A percentile compares a stretch with the other conserved stretches of the same genome.
These are phyloP conservation scores for Creontiades dilutus DNA, from an alignment of 2,888 invertebrate species.

Conservation along the genomic window DNA sequence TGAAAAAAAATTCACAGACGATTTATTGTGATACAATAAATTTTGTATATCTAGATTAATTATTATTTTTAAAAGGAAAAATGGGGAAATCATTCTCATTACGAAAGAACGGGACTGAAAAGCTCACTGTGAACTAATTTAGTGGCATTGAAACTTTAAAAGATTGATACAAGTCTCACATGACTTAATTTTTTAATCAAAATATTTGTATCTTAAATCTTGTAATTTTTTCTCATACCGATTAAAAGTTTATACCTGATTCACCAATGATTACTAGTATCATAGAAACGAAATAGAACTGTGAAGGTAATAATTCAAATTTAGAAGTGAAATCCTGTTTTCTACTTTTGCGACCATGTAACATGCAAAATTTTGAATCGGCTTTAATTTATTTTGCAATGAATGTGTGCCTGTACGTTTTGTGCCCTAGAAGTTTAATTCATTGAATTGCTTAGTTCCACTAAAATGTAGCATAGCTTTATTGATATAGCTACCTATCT, in stretches of 20 bases:
- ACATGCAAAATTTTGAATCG: background rate
- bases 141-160: slow-evolving; percentile 10
- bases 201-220: slow-evolving; percentile 18
- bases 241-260: background rate
- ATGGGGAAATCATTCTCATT: background rate
- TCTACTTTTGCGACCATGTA: background rate
- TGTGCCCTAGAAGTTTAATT: background rate
- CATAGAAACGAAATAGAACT: background rate
- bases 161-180: background rate
- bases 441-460: background rate
- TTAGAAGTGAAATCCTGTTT: background rate
- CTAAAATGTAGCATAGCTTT: background rate
- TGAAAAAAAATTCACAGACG: background rate
- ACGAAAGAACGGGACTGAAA: slow-evolving; percentile 12
- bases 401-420: background rate
- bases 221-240: background rate
- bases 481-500: background rate
- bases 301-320: background rate
- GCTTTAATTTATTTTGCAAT: slow-evolving; percentile 12
- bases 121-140: slow-evolving; percentile 24
- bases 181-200: slow-evolving; percentile 30
- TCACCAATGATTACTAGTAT: background rate
- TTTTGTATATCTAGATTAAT: slow-evolving; percentile 6
- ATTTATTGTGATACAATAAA: slow-evolving; percentile 15
- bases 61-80: background rate